Percentiles rank a stretch among this genome's conserved stretches.
Evolutionary conservation across 1,140 invertebrate species (phyloP).

Genomic region (Lysiphlebus fabarum): DNA sequence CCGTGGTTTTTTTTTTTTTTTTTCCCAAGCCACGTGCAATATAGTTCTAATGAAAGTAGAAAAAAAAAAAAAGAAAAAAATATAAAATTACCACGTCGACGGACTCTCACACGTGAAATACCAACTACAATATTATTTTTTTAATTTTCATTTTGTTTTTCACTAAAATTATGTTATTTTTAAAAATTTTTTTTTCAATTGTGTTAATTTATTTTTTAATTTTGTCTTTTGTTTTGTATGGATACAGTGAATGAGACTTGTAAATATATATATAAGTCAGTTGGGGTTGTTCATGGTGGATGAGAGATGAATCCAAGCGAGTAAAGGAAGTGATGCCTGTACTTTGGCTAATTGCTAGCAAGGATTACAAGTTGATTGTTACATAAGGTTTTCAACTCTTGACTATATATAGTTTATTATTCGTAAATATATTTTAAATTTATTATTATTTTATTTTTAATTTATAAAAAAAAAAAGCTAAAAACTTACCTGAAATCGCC

Average conservation of each 20-base stretch:
- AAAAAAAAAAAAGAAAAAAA: too few relatives aligned
- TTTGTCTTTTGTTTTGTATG: slow-evolving; percentile 32
- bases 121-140: too few relatives aligned
- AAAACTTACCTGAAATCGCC: slow-evolving; percentile 98
- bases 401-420: slow-evolving; percentile 19
- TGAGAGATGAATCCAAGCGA: neutral
- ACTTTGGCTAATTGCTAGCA: slow-evolving; percentile 37
- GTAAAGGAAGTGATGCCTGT: slow-evolving; percentile 23
- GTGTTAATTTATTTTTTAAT: slow-evolving; percentile 43
- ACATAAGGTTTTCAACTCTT: slow-evolving; percentile 36
- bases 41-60: too few relatives aligned
- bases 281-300: slow-evolving; percentile 8
- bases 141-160: too few relatives aligned
- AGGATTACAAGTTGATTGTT: slow-evolving; percentile 34
- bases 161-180: neutral
- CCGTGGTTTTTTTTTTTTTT: slow-evolving; percentile 23
- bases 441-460: too few relatives aligned
- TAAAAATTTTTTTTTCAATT: slow-evolving; percentile 23
- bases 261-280: slow-evolving; percentile 18
- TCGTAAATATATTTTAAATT: too few relatives aligned
- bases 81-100: slow-evolving; percentile 8
- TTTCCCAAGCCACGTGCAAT: too few relatives aligned
- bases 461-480: too few relatives aligned
- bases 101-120: slow-evolving; percentile 2
- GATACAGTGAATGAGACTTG: slow-evolving; percentile 9